A percentile compares a stretch with the other conserved stretches of the same genome.
Conservation (phyloP, 2,888 invertebrate genomes). For the Ephialtes manifestator region DNA sequence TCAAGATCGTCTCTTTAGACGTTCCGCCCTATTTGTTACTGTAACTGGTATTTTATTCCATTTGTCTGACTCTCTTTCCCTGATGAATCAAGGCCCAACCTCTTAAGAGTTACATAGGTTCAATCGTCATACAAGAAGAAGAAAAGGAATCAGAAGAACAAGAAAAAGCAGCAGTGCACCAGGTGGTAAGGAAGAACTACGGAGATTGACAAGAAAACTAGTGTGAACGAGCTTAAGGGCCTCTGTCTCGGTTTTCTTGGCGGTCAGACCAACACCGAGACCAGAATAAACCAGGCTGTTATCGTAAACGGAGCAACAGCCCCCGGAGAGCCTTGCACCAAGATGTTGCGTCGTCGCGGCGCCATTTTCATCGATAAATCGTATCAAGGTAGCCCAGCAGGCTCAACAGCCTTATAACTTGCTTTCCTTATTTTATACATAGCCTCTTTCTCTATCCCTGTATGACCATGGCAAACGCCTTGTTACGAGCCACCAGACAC, state of each 20-base stretch:
- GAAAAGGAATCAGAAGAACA: neutral
- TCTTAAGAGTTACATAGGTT: neutral
- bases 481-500: constrained; percentile 70
- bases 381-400: constrained; percentile 59
- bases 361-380: constrained; percentile 69
- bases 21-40: neutral
- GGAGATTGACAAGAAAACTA: constrained; percentile 30
- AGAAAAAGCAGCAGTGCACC: neutral
- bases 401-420: constrained; percentile 56
- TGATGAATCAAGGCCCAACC: neutral
- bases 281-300: constrained; percentile 51
- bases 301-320: constrained; percentile 55
- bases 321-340: constrained; percentile 18
- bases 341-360: constrained; percentile 58
- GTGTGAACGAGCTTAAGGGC: constrained; percentile 46
- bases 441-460: constrained; percentile 42
- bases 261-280: constrained; percentile 38
- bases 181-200: neutral
- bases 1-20: neutral
- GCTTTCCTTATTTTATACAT: constrained; percentile 30
- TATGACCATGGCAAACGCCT: constrained; percentile 61
- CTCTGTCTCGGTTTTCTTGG: constrained; percentile 12
- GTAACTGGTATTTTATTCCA: neutral
- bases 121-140: neutral
- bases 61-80: neutral